Base-by-base conservation (phyloP, 2,797 vertebrate species). In the Silurus lanzhouensis region DNA sequence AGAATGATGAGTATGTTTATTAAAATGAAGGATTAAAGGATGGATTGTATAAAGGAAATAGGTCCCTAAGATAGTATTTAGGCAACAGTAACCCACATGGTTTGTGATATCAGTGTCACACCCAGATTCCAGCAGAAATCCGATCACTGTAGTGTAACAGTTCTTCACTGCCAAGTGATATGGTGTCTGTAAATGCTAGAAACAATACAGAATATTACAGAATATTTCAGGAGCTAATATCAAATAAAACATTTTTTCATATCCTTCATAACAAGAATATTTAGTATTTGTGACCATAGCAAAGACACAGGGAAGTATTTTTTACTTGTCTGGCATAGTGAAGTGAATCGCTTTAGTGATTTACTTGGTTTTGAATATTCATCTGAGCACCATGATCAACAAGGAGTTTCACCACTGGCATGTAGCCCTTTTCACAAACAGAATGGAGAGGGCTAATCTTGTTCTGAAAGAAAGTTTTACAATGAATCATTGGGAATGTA, bases 101-200 rank as follows among this genome's bases (percentile, higher is more conserved):
- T 97, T 93, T 22, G 95, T 91, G 83, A 91, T 12, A 74, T 98
- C 94, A 63, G 92, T 82, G 61, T 96, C 90, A 52, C 96, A 96
- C 85, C 90, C 92, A 6, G 95, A 94, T 77, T 92, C 89, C 90
- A 98, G 88, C 57, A 99, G 93, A 70, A 87, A 93, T 90, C 95
- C 94, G 66, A 97, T 96, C 46, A 96, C 89, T 0, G 87, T 86
- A 84, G 96, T 88, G 57, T 96, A 95, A 85, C 94, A 94, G 91
- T 92, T 94, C 85, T 91, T 94, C 88, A 98, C 93, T 20, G 97
- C 96, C 89, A 97, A 92, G 91, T 97, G 96, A 83, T 98, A 94
- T 84, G 96, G 92, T 55, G 96, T 92, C 82, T 95, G 94, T 82
- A 94, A 92, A 76, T 95, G 89, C 97, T 99, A 91, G 88, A 90